Evolutionary conservation across 2,113 vertebrate genomes (phyloP).

Genomic region (Chaetodon auriga): DNA sequence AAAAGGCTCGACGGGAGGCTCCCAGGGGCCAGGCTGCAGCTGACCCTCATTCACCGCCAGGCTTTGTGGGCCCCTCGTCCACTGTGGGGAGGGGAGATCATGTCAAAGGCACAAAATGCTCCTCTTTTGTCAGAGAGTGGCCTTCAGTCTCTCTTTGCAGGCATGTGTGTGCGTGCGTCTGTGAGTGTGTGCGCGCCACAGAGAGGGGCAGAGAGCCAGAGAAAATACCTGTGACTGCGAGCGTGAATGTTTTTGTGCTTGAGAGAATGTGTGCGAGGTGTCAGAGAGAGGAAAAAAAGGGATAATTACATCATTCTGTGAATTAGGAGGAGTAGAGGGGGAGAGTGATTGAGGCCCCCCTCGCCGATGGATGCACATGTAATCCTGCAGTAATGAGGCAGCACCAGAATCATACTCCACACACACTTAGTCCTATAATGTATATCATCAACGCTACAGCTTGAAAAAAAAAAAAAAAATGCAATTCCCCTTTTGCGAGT

Average conservation of each 20-base stretch:
- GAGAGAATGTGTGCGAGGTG: conserved; percentile 48
- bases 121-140: conserved; percentile 69
- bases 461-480: conserved; percentile 29
- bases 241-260: conserved; percentile 50
- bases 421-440: conserved; percentile 70
- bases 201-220: conserved; percentile 25
- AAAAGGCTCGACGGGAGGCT: conserved; percentile 87
- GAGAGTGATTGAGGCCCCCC: conserved; percentile 47
- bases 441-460: conserved; percentile 59
- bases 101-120: conserved; percentile 76
- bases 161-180: not conserved
- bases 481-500: conserved; percentile 7
- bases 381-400: conserved; percentile 77
- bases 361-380: conserved; percentile 66
- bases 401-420: conserved; percentile 66
- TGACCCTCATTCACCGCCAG: conserved; percentile 90
- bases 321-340: conserved; percentile 56
- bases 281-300: conserved; percentile 45
- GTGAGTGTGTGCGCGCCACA: not conserved
- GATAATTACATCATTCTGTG: conserved; percentile 77
- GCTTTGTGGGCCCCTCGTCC: conserved; percentile 85
- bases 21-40: conserved; percentile 85
- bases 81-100: conserved; percentile 82
- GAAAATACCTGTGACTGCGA: conserved; percentile 64
- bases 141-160: conserved; percentile 47